A percentile compares a stretch with the other conserved stretches of the same genome.
Evolutionary conservation across 2,888 invertebrate species (phyloP).

Genomic region (Lysandra coridon): DNA sequence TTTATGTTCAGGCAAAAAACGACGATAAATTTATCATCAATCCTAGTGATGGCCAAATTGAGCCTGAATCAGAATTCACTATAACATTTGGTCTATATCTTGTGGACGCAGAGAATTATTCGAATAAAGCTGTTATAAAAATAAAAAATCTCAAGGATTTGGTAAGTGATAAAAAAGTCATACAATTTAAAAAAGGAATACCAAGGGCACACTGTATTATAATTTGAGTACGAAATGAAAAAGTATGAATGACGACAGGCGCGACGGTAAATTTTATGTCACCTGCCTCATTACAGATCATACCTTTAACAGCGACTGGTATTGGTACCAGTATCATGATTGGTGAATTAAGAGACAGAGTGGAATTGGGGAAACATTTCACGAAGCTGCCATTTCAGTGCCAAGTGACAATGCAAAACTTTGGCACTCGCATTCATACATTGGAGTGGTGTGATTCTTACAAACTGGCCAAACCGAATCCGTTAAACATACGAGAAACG

Average conservation of each 20-base stretch:
- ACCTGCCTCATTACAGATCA: slow-evolving; percentile 47
- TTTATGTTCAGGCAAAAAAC: slow-evolving; percentile 56
- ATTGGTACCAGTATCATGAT: slow-evolving; percentile 84
- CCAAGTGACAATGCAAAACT: slow-evolving; percentile 76
- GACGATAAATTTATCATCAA: slow-evolving; percentile 66
- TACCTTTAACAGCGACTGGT: slow-evolving; percentile 81
- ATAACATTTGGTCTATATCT: slow-evolving; percentile 58
- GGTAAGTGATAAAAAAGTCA: slow-evolving; percentile 50
- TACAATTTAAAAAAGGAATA: too few species aligned
- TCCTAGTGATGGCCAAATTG: slow-evolving; percentile 61
- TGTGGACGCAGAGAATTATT: slow-evolving; percentile 64
- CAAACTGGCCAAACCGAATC: slow-evolving; percentile 66
- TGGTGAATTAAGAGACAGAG: slow-evolving; percentile 80
- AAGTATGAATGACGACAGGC: too few species aligned
- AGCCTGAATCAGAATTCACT: slow-evolving; percentile 65
- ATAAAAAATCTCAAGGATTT: slow-evolving; percentile 72
- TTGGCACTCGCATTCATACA: slow-evolving; percentile 75
- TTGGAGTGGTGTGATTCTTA: slow-evolving; percentile 76
- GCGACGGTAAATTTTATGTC: not conserved
- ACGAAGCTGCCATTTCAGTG: slow-evolving; percentile 73
- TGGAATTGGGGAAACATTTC: slow-evolving; percentile 83
- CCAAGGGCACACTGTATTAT: too few species aligned
- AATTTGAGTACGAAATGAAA: too few species aligned
- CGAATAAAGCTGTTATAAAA: slow-evolving; percentile 68
- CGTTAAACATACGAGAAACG: not conserved